Conservation (phyloP, 2,113 vertebrate genomes). For the Gymnarchus niloticus region DNA sequence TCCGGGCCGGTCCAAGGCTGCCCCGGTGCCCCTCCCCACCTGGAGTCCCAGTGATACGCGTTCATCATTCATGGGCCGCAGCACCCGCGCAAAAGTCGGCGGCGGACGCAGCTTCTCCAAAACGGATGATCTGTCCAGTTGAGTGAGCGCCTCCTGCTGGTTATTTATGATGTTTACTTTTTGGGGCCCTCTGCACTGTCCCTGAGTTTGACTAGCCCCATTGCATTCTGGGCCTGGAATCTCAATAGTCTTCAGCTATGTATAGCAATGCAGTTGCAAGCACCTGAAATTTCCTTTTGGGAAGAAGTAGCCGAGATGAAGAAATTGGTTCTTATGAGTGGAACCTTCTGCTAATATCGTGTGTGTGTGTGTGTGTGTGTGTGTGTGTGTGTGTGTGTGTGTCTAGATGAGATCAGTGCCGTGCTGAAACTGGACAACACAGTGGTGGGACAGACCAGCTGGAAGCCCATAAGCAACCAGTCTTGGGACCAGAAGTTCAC, state of each 20-base stretch:
- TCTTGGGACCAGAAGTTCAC: conserved; percentile 99
- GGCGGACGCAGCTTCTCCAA: conserved; percentile 86
- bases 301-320: not conserved
- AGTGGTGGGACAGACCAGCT: conserved; percentile 92
- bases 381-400: not conserved
- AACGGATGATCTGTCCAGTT: conserved; percentile 94
- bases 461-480: conserved; percentile 95
- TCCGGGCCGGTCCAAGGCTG: conserved; percentile 91
- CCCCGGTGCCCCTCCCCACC: conserved; percentile 77
- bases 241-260: too few species aligned
- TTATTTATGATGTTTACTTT: not conserved
- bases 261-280: not conserved
- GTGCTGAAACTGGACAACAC: conserved; percentile 98
- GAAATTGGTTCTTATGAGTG: not conserved
- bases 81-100: conserved; percentile 82
- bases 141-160: conserved; percentile 53
- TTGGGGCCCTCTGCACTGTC: not conserved
- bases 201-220: not conserved
- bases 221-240: not conserved
- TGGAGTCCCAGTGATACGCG: conserved; percentile 96
- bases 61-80: conserved; percentile 91
- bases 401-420: conserved; percentile 89
- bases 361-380: conserved; percentile 13
- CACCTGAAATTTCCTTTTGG: too few species aligned
- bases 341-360: not conserved